phyloP scores from a whole-genome alignment of 2,797 vertebrate genomes.

The Chrosomus eos region DNA sequence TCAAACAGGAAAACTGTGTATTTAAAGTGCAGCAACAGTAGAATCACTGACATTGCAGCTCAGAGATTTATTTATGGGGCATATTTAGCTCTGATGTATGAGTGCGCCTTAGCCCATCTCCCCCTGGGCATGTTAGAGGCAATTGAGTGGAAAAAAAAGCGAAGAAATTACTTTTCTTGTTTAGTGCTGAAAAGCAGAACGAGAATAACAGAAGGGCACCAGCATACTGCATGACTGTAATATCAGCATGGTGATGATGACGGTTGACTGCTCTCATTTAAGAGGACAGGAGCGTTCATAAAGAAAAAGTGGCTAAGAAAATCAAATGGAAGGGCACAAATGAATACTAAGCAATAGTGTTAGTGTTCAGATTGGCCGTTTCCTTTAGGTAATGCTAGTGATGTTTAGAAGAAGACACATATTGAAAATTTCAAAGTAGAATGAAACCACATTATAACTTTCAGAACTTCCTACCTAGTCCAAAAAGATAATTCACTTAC shows the following conservation, averaged over 20 bases:
- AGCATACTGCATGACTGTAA: constrained; percentile 22
- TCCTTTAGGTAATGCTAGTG: background rate
- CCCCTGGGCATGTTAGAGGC: constrained; percentile 59
- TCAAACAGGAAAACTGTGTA: constrained; percentile 20
- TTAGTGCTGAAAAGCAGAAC: constrained; percentile 35
- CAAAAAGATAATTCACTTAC: background rate
- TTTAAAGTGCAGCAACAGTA: constrained; percentile 36
- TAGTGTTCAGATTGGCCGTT: background rate
- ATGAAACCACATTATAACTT: background rate
- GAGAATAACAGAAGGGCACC: constrained; percentile 19
- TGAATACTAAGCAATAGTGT: background rate
- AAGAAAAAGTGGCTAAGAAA: constrained; percentile 14
- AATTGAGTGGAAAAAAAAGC: constrained; percentile 51
- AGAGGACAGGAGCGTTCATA: background rate
- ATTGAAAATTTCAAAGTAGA: background rate
- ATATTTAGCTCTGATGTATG: constrained; percentile 54
- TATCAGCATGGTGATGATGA: constrained; percentile 22
- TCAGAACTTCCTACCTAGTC: background rate
- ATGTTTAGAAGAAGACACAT: background rate
- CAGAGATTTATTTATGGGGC: constrained; percentile 47
- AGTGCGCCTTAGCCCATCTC: constrained; percentile 43
- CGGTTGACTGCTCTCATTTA: constrained; percentile 19
- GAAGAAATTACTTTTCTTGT: constrained; percentile 48
- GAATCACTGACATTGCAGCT: constrained; percentile 3
- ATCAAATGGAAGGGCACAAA: background rate